These are phyloP conservation scores for Crepidodera aurea DNA, from an alignment of 2,888 invertebrate species.

Conservation along the genomic window DNA sequence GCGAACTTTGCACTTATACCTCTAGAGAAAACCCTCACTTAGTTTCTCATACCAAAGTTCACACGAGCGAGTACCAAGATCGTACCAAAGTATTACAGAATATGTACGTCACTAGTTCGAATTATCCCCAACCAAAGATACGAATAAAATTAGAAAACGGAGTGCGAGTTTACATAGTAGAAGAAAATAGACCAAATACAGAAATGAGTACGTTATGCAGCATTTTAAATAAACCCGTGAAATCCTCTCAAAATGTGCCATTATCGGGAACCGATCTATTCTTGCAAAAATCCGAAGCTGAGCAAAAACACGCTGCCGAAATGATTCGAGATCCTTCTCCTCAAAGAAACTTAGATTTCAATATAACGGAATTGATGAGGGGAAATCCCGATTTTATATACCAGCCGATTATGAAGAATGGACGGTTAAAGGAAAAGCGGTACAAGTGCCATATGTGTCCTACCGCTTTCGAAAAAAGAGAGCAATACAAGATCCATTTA, in stretches of 20 bases:
- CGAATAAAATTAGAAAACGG: constrained; percentile 59
- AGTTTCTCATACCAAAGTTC: constrained; percentile 73
- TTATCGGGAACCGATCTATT: constrained; percentile 73
- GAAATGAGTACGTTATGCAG: constrained; percentile 44
- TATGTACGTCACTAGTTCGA: constrained; percentile 70
- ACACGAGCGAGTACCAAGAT: constrained; percentile 81
- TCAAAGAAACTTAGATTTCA: constrained; percentile 67
- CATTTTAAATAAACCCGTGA: constrained; percentile 47
- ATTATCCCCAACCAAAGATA: constrained; percentile 71
- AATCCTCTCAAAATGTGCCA: constrained; percentile 62
- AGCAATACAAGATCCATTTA: constrained; percentile 84
- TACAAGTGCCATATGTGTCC: constrained; percentile 88
- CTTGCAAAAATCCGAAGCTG: constrained; percentile 69
- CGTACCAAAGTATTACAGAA: constrained; percentile 74
- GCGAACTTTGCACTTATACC: constrained; percentile 80
- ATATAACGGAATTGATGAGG: constrained; percentile 73
- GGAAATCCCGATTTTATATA: constrained; percentile 82
- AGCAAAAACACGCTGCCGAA: constrained; percentile 64
- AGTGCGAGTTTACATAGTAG: constrained; percentile 63
- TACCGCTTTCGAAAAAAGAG: constrained; percentile 85
- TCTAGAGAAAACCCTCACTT: constrained; percentile 76
- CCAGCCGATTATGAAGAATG: constrained; percentile 78
- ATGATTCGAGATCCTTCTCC: constrained; percentile 50
- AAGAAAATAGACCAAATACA: constrained; percentile 44
- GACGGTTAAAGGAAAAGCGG: constrained; percentile 76